phyloP scores from a whole-genome alignment of 1,140 invertebrate species.

The Sinella curviseta region DNA sequence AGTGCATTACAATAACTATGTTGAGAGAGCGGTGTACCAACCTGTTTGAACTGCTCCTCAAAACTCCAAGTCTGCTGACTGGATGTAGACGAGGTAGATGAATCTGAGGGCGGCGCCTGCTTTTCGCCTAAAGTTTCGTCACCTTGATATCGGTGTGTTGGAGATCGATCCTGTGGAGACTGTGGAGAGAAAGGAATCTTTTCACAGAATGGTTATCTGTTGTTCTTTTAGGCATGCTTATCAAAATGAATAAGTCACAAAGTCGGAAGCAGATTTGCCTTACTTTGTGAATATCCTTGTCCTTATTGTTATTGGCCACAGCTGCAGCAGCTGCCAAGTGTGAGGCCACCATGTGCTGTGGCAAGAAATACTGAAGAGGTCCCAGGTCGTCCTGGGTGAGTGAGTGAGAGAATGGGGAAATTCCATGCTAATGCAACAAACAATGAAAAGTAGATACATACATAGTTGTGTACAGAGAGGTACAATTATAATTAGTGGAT shows the following conservation, averaged over 20 bases:
- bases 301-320: conserved; percentile 40
- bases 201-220: not conserved
- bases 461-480: not conserved
- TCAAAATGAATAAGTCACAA: not conserved
- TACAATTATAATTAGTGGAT: too few relatives aligned
- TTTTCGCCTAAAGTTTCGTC: conserved; percentile 48
- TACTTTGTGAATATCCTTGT: conserved; percentile 44
- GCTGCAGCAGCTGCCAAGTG: conserved; percentile 49
- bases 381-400: conserved; percentile 45
- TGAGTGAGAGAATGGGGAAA: conserved; percentile 37
- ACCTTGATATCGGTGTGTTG: conserved; percentile 39
- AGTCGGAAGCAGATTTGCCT: not conserved
- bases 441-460: not conserved
- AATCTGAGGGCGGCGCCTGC: conserved; percentile 43
- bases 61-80: conserved; percentile 50
- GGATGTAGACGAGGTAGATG: conserved; percentile 48
- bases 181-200: conserved; percentile 36
- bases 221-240: not conserved
- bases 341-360: conserved; percentile 46
- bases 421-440: conserved; percentile 38
- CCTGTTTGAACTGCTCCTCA: conserved; percentile 50
- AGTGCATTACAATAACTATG: not conserved
- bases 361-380: conserved; percentile 42
- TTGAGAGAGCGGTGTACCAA: conserved; percentile 18
- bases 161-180: conserved; percentile 47